A percentile compares a stretch with the other conserved stretches of the same genome.
Conservation (phyloP, 35 echinoderm and acorn worm genomes). For the Lytechinus pictus region DNA sequence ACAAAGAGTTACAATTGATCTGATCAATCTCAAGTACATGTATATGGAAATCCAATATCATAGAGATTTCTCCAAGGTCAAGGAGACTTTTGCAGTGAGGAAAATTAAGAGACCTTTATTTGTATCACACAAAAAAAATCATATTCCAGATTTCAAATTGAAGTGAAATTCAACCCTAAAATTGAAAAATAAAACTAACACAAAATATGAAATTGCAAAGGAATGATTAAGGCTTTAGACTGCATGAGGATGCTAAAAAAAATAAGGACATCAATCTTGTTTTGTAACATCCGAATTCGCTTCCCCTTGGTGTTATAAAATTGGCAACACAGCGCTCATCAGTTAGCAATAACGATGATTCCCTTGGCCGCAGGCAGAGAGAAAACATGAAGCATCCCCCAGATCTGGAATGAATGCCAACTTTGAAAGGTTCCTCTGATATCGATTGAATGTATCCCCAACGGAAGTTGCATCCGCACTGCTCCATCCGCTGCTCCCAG, state of each 20-base stretch:
- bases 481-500: background rate
- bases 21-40: no score
- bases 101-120: no score
- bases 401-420: background rate
- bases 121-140: no score
- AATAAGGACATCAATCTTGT: background rate
- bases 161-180: no score
- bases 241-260: background rate
- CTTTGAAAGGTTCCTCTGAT: background rate
- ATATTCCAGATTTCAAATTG: no score
- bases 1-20: no score
- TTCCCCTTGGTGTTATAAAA: background rate
- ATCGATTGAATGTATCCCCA: background rate
- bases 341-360: background rate
- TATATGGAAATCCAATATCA: no score
- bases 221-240: no score
- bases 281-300: background rate
- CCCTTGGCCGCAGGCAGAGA: background rate
- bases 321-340: background rate
- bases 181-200: no score
- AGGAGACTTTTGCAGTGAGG: no score
- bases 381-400: slow-evolving; percentile 18
- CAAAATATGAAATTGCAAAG: no score
- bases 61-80: no score
- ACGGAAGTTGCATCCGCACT: background rate